These are phyloP conservation scores for Amphilophus citrinellus DNA, from an alignment of 2,113 vertebrate species.

Conservation along the genomic window DNA sequence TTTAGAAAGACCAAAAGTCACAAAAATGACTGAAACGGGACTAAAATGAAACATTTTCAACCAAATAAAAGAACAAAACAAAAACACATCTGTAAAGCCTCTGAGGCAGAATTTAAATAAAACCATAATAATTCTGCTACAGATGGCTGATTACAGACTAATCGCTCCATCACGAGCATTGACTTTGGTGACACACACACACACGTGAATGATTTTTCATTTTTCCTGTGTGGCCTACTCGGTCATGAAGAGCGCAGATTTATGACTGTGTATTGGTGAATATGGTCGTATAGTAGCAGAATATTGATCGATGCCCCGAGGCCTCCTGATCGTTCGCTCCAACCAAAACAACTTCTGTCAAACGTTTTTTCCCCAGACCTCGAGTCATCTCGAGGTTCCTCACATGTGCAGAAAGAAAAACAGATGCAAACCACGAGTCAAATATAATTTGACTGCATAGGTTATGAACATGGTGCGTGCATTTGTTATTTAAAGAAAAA, in stretches of 20 bases:
- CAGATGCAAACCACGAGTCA: conserved; percentile 19
- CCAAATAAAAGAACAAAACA: background rate
- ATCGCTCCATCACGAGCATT: no score
- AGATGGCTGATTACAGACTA: no score
- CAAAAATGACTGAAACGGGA: background rate
- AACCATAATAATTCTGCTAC: background rate
- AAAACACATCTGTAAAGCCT: background rate
- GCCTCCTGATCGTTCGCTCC: background rate
- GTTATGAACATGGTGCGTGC: fast-evolving
- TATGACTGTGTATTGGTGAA: background rate
- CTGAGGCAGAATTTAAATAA: background rate
- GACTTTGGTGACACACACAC: background rate
- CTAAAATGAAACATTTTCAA: background rate
- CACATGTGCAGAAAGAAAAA: background rate
- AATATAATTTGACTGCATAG: conserved; percentile 13
- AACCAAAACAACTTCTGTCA: background rate
- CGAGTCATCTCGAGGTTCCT: background rate
- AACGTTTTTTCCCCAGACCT: background rate
- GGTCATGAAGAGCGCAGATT: background rate
- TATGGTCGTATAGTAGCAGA: no score
- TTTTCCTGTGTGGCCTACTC: background rate
- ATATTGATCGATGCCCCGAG: background rate
- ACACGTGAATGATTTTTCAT: background rate
- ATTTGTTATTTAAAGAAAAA: background rate
- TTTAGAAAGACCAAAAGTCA: background rate